These are phyloP conservation scores for Lamprotornis superbus DNA, from an alignment of 2,113 vertebrate genomes.

Conservation along the genomic window DNA sequence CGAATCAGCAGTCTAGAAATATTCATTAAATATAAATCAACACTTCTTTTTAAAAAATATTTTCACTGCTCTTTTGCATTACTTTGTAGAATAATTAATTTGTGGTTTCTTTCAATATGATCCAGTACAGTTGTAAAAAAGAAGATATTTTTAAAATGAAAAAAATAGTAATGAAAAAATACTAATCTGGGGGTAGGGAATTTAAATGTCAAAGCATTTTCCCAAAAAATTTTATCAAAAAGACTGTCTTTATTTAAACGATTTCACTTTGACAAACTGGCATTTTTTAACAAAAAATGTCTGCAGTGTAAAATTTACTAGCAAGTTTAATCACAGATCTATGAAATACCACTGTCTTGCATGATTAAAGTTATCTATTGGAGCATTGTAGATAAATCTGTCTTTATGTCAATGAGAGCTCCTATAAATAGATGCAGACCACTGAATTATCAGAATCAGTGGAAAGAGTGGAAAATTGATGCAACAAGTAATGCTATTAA, in stretches of 20 bases:
- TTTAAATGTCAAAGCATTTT: neutral
- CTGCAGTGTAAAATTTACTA: neutral
- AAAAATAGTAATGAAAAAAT: neutral
- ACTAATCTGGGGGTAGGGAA: accelerated
- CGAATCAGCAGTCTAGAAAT: neutral
- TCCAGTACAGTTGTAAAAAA: neutral
- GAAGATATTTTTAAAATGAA: neutral
- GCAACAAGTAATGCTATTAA: neutral
- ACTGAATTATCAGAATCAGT: neutral
- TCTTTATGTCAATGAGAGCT: neutral
- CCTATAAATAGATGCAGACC: neutral
- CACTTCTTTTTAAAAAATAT: neutral
- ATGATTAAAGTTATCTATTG: neutral
- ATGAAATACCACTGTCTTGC: neutral
- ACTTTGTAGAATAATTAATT: neutral
- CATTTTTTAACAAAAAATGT: neutral
- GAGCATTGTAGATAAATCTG: neutral
- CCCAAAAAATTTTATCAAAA: neutral
- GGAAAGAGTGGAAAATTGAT: neutral
- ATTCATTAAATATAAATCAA: neutral
- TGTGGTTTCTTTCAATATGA: neutral
- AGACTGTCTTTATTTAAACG: neutral
- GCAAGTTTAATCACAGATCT: neutral
- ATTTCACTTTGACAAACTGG: neutral
- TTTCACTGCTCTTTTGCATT: neutral